Percentiles rank a stretch among this genome's conserved stretches.
Conservation (phyloP, 2,113 vertebrate species). For the Otus sunia region DNA sequence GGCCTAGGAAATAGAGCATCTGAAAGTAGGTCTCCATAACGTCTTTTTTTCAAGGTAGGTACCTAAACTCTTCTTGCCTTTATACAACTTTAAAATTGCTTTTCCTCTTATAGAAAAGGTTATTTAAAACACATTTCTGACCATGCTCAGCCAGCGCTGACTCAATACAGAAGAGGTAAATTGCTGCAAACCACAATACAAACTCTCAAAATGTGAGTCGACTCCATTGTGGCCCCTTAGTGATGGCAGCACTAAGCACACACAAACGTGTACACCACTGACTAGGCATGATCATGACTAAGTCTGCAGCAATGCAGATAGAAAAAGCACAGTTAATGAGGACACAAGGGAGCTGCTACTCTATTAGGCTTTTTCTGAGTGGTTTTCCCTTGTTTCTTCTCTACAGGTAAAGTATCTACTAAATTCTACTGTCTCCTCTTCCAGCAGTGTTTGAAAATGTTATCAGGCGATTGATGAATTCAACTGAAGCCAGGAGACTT, state of each 20-base stretch:
- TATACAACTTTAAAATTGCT: neutral
- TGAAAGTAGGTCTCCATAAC: neutral
- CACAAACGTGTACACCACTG: neutral
- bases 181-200: neutral
- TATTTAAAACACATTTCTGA: neutral
- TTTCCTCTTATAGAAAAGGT: neutral
- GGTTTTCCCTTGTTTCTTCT: neutral
- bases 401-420: fast-evolving
- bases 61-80: neutral
- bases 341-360: neutral
- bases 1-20: neutral
- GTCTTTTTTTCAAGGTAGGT: neutral
- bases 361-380: neutral
- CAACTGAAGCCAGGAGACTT: neutral
- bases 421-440: neutral
- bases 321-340: neutral
- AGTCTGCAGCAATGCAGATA: neutral
- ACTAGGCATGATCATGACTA: neutral
- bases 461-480: neutral
- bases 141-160: neutral
- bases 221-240: neutral
- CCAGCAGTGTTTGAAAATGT: neutral
- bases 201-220: neutral
- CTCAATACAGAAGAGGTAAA: neutral
- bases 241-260: fast-evolving